Conservation (phyloP, 2,888 invertebrate species). For the Protodeltote pygarga region DNA sequence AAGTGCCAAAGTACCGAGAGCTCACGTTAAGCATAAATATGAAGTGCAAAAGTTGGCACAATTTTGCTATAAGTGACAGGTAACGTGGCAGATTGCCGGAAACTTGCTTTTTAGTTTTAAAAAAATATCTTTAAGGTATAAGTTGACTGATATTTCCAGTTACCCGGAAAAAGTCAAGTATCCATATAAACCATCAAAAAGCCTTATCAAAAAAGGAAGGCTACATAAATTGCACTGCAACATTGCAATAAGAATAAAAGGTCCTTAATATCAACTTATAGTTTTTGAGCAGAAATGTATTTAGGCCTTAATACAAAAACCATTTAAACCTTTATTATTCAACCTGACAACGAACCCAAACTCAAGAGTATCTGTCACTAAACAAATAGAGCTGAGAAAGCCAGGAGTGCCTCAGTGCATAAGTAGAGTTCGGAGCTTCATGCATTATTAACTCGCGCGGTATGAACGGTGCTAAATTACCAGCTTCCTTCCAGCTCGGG, state of each 20-base stretch:
- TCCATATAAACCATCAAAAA: no score
- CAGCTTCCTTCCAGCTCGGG: background rate
- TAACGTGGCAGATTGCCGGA: background rate
- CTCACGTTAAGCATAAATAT: constrained; percentile 17
- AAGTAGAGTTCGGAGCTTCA: constrained; percentile 7
- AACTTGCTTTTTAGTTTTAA: no score
- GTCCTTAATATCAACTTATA: no score
- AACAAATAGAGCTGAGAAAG: background rate
- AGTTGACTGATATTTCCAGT: no score
- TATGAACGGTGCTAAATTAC: background rate
- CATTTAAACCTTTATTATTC: background rate
- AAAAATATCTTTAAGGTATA: no score
- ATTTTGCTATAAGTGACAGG: background rate
- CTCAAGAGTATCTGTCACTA: background rate
- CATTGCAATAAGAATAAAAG: no score
- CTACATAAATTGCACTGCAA: no score
- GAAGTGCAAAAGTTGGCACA: constrained; percentile 9
- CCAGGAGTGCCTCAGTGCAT: background rate
- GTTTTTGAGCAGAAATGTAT: no score
- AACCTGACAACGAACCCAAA: background rate
- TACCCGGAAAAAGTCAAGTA: no score
- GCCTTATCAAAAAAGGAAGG: no score
- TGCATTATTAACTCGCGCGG: constrained; percentile 7
- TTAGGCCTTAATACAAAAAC: no score
- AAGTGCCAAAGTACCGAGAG: constrained; percentile 21